Base-by-base conservation (phyloP, 2,113 vertebrate species). In the Pogonocichla stellata region DNA sequence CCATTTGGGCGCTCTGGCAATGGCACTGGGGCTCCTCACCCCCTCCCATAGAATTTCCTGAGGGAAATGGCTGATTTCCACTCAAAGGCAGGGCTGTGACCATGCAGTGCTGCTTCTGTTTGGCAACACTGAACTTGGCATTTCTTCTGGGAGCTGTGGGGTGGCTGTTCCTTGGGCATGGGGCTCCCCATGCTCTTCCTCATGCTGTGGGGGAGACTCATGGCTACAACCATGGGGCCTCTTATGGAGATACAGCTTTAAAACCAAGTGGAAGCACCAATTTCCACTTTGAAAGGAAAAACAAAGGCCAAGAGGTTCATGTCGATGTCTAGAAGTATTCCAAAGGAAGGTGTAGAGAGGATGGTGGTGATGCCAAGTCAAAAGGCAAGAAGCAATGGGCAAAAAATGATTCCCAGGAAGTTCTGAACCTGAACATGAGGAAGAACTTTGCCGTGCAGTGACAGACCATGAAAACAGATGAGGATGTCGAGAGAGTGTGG, bases 171-270 rank as follows among this genome's bases (percentile, higher is more conserved):
- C 28, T 40, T 0, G 2, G 57, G 23, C 10, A 3, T 2, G 12
- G 43, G 58, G 12, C 13, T 69, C 53, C 11, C 8, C 4, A 5
- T 15, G 24, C 10, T 42, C 34, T 29, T 45, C 45, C 36, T 23
- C 12, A 10, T 29, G 38, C 58, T 2, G 11, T 10, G 9, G 3
- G 22, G 5, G 12, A 43, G 9, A 7, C 2, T 92, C 53, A 3
- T 1, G 5, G 8, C n/a, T 33, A 0, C 25, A 1, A 2, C 5
- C 2, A 1, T 3, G 28, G 54, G 8, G 28, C 24, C 22, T n/a
- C 12, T 77, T 65, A 45, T 54, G 45, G 36, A 29, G 42, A 61
- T 1, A 1, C 8, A 34, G 31, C 22, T 38, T 34, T 14, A 8
- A 50, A 48, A 6, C 5, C 10, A 34, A 71, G 53, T 2, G 22